Percentiles rank a stretch among this genome's conserved stretches.
Evolutionary conservation across 2,888 invertebrate species (phyloP).

Genomic region (Pterostichus niger): DNA sequence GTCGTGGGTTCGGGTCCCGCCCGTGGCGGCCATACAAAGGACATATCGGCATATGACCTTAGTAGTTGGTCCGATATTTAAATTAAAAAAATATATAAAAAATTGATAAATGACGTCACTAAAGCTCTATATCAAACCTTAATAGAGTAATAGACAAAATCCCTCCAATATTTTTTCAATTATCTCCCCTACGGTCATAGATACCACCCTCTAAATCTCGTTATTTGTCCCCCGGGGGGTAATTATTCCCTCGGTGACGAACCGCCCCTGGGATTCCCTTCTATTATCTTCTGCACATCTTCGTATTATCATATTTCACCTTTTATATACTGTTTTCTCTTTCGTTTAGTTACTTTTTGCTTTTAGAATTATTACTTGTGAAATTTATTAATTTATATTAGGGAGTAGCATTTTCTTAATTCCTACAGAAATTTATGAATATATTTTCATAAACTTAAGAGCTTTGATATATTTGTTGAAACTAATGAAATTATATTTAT

Average conservation of each 20-base stretch:
- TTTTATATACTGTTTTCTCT: background rate
- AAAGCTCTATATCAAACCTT: too few species aligned
- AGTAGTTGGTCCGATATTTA: too few species aligned
- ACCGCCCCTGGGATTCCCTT: background rate
- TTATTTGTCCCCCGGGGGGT: background rate
- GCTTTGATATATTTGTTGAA: too few species aligned
- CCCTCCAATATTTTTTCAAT: constrained; percentile 6
- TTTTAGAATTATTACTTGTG: constrained; percentile 4
- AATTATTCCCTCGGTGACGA: background rate
- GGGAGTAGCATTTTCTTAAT: background rate
- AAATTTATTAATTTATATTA: background rate
- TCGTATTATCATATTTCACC: background rate
- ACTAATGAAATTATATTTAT: too few species aligned
- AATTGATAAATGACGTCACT: too few species aligned
- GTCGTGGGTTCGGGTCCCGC: too few species aligned
- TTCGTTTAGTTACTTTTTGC: background rate
- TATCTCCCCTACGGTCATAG: constrained; percentile 5
- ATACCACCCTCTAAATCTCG: constrained; percentile 11
- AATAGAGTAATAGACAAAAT: background rate
- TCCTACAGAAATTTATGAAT: too few species aligned
- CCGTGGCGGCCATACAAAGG: too few species aligned
- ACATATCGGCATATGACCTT: too few species aligned
- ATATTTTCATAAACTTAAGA: too few species aligned
- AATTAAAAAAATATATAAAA: too few species aligned
- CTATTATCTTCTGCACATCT: background rate